phyloP scores from a whole-genome alignment of 2,888 invertebrate species.

The Caenorhabditis sp. region DNA sequence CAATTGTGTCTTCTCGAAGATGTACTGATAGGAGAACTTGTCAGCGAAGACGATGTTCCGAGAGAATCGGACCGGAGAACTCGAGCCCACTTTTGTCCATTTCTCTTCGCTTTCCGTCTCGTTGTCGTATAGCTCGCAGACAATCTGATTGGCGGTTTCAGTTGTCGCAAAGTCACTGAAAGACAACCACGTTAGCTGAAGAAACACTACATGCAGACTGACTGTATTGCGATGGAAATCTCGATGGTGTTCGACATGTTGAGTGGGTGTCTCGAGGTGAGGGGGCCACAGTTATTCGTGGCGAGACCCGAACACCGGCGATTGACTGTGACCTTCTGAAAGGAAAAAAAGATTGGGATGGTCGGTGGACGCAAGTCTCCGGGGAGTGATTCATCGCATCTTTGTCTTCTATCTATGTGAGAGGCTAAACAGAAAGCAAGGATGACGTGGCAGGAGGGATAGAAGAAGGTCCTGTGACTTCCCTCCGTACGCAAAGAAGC shows the following conservation, averaged over 20 bases:
- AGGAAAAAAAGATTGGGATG: constrained; percentile 21
- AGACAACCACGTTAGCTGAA: too few relatives aligned
- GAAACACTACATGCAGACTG: too few relatives aligned
- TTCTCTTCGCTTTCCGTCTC: constrained; percentile 61
- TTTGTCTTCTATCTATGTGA: constrained; percentile 2
- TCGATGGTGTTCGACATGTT: constrained; percentile 57
- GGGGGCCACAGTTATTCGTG: constrained; percentile 43
- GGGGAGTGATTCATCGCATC: constrained; percentile 35
- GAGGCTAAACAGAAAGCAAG: constrained; percentile 31
- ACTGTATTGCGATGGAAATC: constrained; percentile 54
- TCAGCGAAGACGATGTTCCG: constrained; percentile 60
- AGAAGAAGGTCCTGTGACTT: constrained; percentile 2
- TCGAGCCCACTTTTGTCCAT: constrained; percentile 52
- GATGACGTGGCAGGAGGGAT: constrained; percentile 32
- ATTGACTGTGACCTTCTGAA: constrained; percentile 60
- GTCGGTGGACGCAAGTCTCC: constrained; percentile 8
- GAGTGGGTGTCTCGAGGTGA: constrained; percentile 25
- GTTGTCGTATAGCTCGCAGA: constrained; percentile 60
- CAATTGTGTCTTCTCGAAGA: constrained; percentile 68
- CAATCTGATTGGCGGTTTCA: constrained; percentile 46
- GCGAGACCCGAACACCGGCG: constrained; percentile 59
- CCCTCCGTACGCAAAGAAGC: neutral
- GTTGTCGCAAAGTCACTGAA: constrained; percentile 52
- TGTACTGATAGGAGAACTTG: constrained; percentile 63
- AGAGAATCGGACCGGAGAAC: constrained; percentile 48